Base-by-base conservation (phyloP, 2,888 invertebrate species). In the Eupsilia transversa region DNA sequence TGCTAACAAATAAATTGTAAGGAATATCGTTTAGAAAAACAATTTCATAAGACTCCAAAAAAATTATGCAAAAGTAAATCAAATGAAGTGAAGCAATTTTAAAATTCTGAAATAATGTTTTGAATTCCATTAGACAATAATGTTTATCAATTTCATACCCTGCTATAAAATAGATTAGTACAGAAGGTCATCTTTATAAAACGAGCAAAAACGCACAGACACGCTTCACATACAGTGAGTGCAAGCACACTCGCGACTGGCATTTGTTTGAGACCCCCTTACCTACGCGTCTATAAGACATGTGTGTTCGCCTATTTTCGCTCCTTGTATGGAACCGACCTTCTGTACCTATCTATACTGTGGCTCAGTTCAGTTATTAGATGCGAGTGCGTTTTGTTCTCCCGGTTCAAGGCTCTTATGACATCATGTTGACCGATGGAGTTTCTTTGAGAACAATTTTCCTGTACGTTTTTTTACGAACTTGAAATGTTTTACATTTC, bases 301-400 rank as follows among this genome's bases (percentile, higher is more conserved):
- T 60, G 17, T 35, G 35, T 2, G 14, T 38, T 4, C 2, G 5
- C n/a, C 9, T 9, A 27, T 27, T 12, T 20, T 63, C 20, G 3
- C 10, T 27, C 38, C 23, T 64, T 63, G 10, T 33, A 20, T 30
- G 0, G 17, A 17, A 9, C 35, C 5, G 17, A 5, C 14, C 5
- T 52, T 73, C 57, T 57, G 43, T 35, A 17, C 49, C 5, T 14
- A 20, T n/a, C 7, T 52, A 17, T 38, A 27, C 30, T n/a, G 30
- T 56, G 33, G n/a, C 33, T 66, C 52, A 14, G 23, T 23, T 35
- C 30, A 56, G 30, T 75, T 78, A 60, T 65, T 72, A 23, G 49
- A 68, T 57, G 20, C 41, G 54, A 73, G 77, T 73, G 54, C 65
- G 43, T 73, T 74, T 78, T 72, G 56, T 83, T 77, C 69, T 74